phyloP scores from a whole-genome alignment of 1,140 invertebrate species.

The Drosophila lacertosa region DNA sequence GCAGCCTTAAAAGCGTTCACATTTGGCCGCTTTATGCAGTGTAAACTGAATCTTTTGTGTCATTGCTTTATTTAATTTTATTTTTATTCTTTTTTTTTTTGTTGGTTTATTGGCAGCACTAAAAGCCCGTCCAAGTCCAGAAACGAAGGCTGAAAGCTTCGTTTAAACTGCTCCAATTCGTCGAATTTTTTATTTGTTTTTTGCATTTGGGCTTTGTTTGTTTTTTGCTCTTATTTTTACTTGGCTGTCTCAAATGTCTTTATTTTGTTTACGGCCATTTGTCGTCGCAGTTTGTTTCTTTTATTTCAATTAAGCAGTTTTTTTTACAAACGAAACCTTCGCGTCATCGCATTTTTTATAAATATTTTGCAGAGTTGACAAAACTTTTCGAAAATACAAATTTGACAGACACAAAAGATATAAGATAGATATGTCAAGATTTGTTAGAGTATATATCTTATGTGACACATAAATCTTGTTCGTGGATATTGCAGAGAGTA shows the following conservation, averaged over 20 bases:
- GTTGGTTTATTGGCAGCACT: slow-evolving; percentile 17
- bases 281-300: slow-evolving; percentile 29
- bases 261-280: slow-evolving; percentile 43
- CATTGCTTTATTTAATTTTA: slow-evolving; percentile 65
- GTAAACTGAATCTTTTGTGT: slow-evolving; percentile 71
- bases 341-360: slow-evolving; percentile 24
- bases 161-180: slow-evolving; percentile 28
- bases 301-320: slow-evolving; percentile 45
- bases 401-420: slow-evolving; percentile 12
- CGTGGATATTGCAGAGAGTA: too few species aligned
- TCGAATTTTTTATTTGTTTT: slow-evolving; percentile 15
- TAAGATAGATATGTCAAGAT: slow-evolving; percentile 1
- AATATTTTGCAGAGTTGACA: slow-evolving; percentile 32
- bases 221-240: neutral
- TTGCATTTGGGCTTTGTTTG: too few species aligned
- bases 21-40: slow-evolving; percentile 45
- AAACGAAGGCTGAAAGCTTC: slow-evolving; percentile 19
- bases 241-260: slow-evolving; percentile 52
- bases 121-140: slow-evolving; percentile 13
- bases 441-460: too few species aligned
- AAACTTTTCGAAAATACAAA: slow-evolving; percentile 12
- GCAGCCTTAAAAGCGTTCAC: slow-evolving; percentile 55
- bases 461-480: too few species aligned
- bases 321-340: slow-evolving; percentile 38
- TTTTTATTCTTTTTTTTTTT: too few species aligned